phyloP scores from a whole-genome alignment of 2,113 vertebrate species.

The Larimichthys polyactis region DNA sequence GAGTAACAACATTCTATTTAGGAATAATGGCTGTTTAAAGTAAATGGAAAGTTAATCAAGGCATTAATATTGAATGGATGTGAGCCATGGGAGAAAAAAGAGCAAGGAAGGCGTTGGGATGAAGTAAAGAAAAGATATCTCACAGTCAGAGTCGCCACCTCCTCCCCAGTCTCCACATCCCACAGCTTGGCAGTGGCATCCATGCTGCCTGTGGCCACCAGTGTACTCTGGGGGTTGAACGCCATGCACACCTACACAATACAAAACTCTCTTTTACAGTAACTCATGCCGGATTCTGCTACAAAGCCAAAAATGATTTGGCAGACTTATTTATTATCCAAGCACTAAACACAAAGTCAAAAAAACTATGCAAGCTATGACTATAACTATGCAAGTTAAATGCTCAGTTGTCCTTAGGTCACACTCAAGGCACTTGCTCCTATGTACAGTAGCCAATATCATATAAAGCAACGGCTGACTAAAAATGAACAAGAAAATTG shows the following conservation, averaged over 20 bases:
- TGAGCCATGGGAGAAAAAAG: background rate
- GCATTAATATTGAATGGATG: constrained; percentile 27
- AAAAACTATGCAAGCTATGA: background rate
- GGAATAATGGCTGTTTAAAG: constrained; percentile 17
- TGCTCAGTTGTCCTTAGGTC: background rate
- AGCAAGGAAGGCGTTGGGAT: background rate
- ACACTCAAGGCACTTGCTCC: background rate
- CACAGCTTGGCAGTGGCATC: constrained; percentile 92
- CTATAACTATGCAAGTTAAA: background rate
- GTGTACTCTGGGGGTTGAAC: constrained; percentile 94
- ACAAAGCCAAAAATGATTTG: background rate
- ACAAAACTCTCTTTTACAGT: constrained; percentile 25
- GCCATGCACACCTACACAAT: constrained; percentile 90
- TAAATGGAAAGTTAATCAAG: constrained; percentile 7
- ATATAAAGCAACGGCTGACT: background rate
- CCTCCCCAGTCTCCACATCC: constrained; percentile 91
- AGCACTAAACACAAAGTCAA: background rate
- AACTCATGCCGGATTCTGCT: background rate
- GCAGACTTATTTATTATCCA: background rate
- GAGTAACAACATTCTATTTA: constrained; percentile 1
- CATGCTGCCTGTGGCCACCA: constrained; percentile 97
- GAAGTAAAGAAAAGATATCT: constrained; percentile 55
- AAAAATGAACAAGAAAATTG: background rate
- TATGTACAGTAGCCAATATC: background rate
- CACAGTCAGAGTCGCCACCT: constrained; percentile 88